These are phyloP conservation scores for Troides oblongomaculatus DNA, from an alignment of 2,888 invertebrate species.

Conservation along the genomic window DNA sequence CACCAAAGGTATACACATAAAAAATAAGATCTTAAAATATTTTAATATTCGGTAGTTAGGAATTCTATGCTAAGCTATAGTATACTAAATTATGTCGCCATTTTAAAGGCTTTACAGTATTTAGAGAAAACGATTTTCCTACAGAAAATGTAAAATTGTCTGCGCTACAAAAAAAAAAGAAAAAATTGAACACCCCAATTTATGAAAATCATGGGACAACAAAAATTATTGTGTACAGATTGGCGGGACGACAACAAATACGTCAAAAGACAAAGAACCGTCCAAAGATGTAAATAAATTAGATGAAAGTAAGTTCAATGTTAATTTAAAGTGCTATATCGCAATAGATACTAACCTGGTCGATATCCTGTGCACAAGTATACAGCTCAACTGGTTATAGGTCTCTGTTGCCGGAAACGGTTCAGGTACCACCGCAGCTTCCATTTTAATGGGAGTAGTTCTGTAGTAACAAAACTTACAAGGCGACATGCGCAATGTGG, in stretches of 20 bases:
- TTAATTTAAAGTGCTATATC: no score
- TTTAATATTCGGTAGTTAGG: neutral
- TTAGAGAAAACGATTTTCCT: conserved; percentile 9
- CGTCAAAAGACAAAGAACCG: conserved; percentile 46
- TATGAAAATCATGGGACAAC: conserved; percentile 40
- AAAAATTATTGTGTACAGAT: conserved; percentile 69
- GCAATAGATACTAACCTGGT: no score
- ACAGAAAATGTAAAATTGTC: conserved; percentile 31
- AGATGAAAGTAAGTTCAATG: conserved; percentile 45
- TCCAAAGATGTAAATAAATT: conserved; percentile 43
- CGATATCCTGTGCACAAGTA: no score
- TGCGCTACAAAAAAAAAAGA: conserved; percentile 1
- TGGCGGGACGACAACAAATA: conserved; percentile 44
- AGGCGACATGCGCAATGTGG: no score
- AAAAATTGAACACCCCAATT: conserved; percentile 21
- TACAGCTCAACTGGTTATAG: no score
- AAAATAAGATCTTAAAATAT: neutral
- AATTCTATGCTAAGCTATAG: neutral
- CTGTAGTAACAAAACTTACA: no score
- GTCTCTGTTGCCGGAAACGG: no score
- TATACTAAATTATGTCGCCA: neutral
- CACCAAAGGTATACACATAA: conserved; percentile 54
- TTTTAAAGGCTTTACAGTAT: conserved; percentile 1
- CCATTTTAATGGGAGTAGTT: no score
- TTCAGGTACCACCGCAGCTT: no score